Percentiles rank a stretch among this genome's conserved stretches.
These are phyloP conservation scores for Podarcis siculus DNA, from an alignment of 2,797 vertebrate genomes.

Conservation along the genomic window DNA sequence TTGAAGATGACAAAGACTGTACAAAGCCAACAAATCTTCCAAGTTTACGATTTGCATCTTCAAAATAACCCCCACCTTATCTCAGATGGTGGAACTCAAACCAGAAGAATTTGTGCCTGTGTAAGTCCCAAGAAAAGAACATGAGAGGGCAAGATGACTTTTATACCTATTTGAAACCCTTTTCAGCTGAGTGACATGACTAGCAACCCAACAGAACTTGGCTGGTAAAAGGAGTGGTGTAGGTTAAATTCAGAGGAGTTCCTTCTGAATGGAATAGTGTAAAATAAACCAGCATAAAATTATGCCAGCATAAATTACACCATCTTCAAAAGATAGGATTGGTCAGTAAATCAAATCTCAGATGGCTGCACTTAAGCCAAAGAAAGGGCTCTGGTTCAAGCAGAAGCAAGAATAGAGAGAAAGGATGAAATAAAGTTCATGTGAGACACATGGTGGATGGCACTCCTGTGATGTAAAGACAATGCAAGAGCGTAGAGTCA, in stretches of 20 bases:
- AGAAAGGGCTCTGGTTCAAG: background rate
- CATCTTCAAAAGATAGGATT: background rate
- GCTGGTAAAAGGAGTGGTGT: too few species aligned
- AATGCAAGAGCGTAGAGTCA: constrained; percentile 2
- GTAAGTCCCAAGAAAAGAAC: too few species aligned
- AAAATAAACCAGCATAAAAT: too few species aligned
- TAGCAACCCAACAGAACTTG: too few species aligned
- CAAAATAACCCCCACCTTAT: background rate
- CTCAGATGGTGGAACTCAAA: too few species aligned
- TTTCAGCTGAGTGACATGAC: too few species aligned
- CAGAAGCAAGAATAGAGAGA: background rate
- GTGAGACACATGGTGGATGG: background rate
- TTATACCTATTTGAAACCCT: too few species aligned
- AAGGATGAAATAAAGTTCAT: background rate
- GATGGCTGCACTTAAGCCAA: background rate
- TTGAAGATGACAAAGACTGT: background rate
- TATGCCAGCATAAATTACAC: too few species aligned
- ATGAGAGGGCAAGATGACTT: too few species aligned
- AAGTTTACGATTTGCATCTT: background rate
- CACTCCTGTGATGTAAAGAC: background rate
- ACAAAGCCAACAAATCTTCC: background rate
- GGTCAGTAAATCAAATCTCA: background rate
- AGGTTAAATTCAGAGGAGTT: too few species aligned
- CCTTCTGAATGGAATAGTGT: background rate
- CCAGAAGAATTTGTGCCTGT: too few species aligned